A percentile compares a stretch with the other conserved stretches of the same genome.
Evolutionary conservation across 1,140 invertebrate genomes (phyloP).

Genomic region (Agrypnia vestita): DNA sequence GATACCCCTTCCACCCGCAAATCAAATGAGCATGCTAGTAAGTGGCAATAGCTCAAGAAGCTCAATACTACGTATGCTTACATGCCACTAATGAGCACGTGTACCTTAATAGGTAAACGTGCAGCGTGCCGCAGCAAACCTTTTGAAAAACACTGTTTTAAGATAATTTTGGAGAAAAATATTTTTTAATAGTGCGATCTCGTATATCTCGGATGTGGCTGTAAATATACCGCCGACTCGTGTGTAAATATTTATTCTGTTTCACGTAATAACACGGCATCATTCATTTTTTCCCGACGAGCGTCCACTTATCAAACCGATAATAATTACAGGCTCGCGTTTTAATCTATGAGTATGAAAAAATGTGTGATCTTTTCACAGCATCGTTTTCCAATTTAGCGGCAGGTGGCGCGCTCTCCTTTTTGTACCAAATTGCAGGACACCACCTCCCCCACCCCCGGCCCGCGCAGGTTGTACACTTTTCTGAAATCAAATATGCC

Average conservation of each 20-base stretch:
- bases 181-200: too few relatives aligned
- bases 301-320: background rate
- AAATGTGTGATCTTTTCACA: slow-evolving; percentile 28
- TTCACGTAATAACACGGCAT: slow-evolving; percentile 1
- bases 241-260: slow-evolving; percentile 30
- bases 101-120: too few relatives aligned
- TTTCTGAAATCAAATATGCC: slow-evolving; percentile 6
- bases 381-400: background rate
- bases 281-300: slow-evolving; percentile 4
- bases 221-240: background rate
- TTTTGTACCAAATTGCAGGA: slow-evolving; percentile 35
- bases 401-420: slow-evolving; percentile 2
- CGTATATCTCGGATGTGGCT: too few relatives aligned
- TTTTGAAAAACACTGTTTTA: too few relatives aligned
- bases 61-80: too few relatives aligned
- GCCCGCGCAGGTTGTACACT: slow-evolving; percentile 12
- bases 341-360: slow-evolving; percentile 23
- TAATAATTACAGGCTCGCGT: slow-evolving; percentile 3
- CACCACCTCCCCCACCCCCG: background rate
- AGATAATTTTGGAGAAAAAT: too few relatives aligned
- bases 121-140: too few relatives aligned
- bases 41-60: too few relatives aligned
- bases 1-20: too few relatives aligned
- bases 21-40: too few relatives aligned
- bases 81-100: too few relatives aligned